Evolutionary conservation across 2,888 invertebrate species (phyloP).

Genomic region (Cantharis lateralis): DNA sequence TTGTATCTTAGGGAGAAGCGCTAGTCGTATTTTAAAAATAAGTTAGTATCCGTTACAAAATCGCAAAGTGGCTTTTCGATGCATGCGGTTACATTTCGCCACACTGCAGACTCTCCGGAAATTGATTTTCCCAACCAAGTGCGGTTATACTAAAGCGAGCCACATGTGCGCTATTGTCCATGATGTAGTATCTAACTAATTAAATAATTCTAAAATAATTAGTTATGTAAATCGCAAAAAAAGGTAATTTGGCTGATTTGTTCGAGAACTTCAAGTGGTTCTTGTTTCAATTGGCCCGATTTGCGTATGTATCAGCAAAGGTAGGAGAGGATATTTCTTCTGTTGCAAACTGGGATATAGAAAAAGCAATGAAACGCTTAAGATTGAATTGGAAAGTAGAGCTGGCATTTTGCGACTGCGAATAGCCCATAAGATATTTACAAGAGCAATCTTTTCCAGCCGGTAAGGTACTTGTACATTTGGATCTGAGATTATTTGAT

Average conservation of each 20-base stretch:
- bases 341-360: conserved; percentile 14
- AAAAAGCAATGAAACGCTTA: conserved; percentile 40
- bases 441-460: conserved; percentile 44
- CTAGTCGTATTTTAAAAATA: neutral
- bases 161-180: conserved; percentile 43
- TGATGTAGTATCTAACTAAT: conserved; percentile 42
- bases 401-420: conserved; percentile 39
- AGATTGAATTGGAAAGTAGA: conserved; percentile 50
- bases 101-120: conserved; percentile 46
- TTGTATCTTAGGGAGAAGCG: neutral
- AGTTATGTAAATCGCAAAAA: neutral
- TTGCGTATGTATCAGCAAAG: conserved; percentile 12
- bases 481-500: conserved; percentile 34
- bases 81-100: conserved; percentile 41
- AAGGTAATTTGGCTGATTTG: neutral
- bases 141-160: conserved; percentile 43
- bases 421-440: conserved; percentile 54
- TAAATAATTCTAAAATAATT: conserved; percentile 37
- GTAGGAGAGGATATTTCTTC: conserved; percentile 16
- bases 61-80: conserved; percentile 5
- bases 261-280: neutral
- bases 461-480: conserved; percentile 26
- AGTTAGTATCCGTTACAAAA: neutral
- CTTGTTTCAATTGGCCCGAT: conserved; percentile 25
- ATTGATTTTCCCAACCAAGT: conserved; percentile 49